Conservation (phyloP, 2,888 invertebrate species). For the Pristionchus maxplancki region DNA sequence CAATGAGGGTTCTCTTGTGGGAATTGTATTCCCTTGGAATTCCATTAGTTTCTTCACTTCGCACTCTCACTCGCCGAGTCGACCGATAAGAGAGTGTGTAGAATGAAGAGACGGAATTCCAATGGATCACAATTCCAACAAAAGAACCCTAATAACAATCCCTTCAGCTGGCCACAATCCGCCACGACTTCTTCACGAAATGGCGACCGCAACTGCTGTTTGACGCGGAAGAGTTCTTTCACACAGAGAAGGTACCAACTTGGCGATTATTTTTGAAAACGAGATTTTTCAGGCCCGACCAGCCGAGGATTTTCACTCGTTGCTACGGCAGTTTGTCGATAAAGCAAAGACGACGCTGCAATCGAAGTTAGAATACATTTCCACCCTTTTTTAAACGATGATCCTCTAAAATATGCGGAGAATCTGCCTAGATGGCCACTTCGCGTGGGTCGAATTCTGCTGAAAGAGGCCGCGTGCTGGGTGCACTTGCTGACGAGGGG, state of each 20-base stretch:
- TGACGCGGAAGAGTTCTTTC: constrained; percentile 50
- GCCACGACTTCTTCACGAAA: constrained; percentile 17
- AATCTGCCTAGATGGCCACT: constrained; percentile 65
- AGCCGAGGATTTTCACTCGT: constrained; percentile 53
- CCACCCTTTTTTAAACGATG: too few relatives aligned
- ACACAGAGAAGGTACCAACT: constrained; percentile 33
- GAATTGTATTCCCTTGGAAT: too few relatives aligned
- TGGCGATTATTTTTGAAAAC: too few relatives aligned
- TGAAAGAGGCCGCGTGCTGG: constrained; percentile 64
- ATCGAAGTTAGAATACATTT: constrained; percentile 52
- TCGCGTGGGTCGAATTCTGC: constrained; percentile 61
- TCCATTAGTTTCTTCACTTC: too few relatives aligned
- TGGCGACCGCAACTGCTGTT: constrained; percentile 44
- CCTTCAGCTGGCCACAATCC: constrained; percentile 31
- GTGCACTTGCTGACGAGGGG: constrained; percentile 59
- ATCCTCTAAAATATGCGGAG: too few relatives aligned
- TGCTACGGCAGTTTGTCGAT: constrained; percentile 58
- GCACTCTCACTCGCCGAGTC: too few relatives aligned
- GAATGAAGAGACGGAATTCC: too few relatives aligned
- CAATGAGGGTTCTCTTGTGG: too few relatives aligned
- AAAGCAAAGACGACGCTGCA: constrained; percentile 55
- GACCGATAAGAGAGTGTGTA: too few relatives aligned
- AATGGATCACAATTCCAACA: too few relatives aligned
- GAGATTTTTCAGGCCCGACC: constrained; percentile 23
- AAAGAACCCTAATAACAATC: too few relatives aligned